Base-by-base conservation (phyloP, 2,888 invertebrate species). In the Lapara coniferarum region DNA sequence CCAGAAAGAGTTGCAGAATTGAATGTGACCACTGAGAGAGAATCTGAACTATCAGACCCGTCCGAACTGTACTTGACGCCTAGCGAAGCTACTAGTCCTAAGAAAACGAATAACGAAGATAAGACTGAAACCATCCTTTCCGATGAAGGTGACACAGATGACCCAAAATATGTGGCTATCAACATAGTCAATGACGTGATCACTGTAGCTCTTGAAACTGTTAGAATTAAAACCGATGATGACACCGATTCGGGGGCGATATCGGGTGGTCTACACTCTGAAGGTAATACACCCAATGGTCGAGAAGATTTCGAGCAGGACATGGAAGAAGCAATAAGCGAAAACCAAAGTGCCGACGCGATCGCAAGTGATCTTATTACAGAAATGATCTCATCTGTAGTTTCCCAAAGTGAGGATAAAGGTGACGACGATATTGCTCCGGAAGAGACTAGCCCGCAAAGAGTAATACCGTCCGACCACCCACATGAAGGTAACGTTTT, bases 1-100 rank as follows among this genome's bases (percentile, higher is more conserved):
- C 93, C 94, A 0, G 91, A 93, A 75, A 85, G 92, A 74, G 84
- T 90, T 10, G 89, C 92, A 3, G 90, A 91, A 74, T 83, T 89
- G 44, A 88, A 89, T 74, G 78, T 90, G 13, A 78, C 80, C 30
- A 79, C 92, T 25, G 94, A 96, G 79, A 93, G 94, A 74, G 96
- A 96, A 85, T 92, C 95, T 55, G 94, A 95, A 72, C 94, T 96
- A 67, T 96, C 96, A 75, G 96, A 96, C 84, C 94, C 95, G 73
- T 96, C 96, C 66, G 96, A 96, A 80, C 91, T 95, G 71, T 96
- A 96, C 81, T 87, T 96, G 73, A 96, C 96, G 66, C 96, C 96
- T 30, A 96, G 95, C 56, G 96, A 96, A 84, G 91, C 95, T 55
- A 94, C 94, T 77, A 94, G 94, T 77, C 94, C 94, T 74, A 90